phyloP scores from a whole-genome alignment of 30 jellyfish, hydroid and myxozoan genomes.

The Hydra vulgaris region DNA sequence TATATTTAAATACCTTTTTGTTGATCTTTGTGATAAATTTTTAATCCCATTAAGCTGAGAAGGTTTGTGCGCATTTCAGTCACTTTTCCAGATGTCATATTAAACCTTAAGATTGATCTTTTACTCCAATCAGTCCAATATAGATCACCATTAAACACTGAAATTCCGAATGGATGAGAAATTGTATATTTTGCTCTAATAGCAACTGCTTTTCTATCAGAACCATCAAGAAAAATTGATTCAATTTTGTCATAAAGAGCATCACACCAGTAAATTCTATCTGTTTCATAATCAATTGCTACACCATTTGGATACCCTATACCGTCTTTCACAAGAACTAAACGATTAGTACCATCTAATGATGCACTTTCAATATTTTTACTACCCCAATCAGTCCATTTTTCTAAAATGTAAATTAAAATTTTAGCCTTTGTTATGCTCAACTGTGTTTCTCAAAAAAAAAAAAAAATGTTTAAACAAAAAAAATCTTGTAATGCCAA shows the following conservation, averaged over 20 bases:
- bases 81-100: constrained; percentile 23
- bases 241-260: constrained; percentile 66
- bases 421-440: not conserved
- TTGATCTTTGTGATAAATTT: constrained; percentile 52
- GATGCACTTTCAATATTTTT: constrained; percentile 58
- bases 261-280: constrained; percentile 81
- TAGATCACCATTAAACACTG: constrained; percentile 23
- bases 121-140: constrained; percentile 96
- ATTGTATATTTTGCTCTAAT: constrained; percentile 1
- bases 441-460: too few species aligned
- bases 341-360: constrained; percentile 64
- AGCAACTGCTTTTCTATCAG: constrained; percentile 28
- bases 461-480: too few species aligned
- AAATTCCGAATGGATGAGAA: constrained; percentile 75
- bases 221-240: constrained; percentile 29
- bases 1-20: constrained; percentile 78
- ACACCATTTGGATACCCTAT: constrained; percentile 86
- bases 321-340: constrained; percentile 24
- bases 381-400: constrained; percentile 99
- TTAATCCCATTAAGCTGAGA: constrained; percentile 80
- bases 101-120: constrained; percentile 32
- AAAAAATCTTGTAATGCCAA: too few species aligned
- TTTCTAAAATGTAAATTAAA: not conserved
- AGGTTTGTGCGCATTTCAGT: constrained; percentile 31
- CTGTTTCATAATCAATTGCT: constrained; percentile 45